Percentiles rank a stretch among this genome's conserved stretches.
Evolutionary conservation across 2,797 vertebrate genomes (phyloP).

Genomic region (Sebastes trivittatus): DNA sequence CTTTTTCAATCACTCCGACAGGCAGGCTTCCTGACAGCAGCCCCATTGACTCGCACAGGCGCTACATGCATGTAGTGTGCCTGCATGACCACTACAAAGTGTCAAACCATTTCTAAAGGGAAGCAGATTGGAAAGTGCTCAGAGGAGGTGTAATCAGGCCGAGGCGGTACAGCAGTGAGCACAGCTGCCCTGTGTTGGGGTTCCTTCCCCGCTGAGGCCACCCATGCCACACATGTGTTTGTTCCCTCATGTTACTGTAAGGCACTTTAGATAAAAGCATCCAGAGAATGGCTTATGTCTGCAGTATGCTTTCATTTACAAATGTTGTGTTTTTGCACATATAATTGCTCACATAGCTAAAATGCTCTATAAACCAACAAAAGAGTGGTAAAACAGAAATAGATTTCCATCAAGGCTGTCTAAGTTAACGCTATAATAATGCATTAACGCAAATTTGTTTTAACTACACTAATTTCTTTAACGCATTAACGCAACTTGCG

Average conservation of each 20-base stretch:
- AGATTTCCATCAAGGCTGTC: neutral
- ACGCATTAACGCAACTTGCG: too few relatives aligned
- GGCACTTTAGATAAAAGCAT: constrained; percentile 5
- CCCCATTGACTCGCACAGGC: constrained; percentile 44
- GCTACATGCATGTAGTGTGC: constrained; percentile 53
- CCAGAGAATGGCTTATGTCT: constrained; percentile 5
- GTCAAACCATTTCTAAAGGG: constrained; percentile 55
- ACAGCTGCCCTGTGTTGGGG: constrained; percentile 11
- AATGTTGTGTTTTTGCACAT: constrained; percentile 10
- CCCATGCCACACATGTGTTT: constrained; percentile 32
- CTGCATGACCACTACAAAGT: constrained; percentile 56
- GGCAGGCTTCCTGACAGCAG: constrained; percentile 58
- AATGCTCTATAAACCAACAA: neutral
- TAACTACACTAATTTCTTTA: too few relatives aligned
- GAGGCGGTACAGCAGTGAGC: constrained; percentile 18
- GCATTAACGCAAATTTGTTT: too few relatives aligned
- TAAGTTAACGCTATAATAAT: neutral
- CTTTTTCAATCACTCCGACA: constrained; percentile 73
- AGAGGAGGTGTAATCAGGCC: constrained; percentile 34
- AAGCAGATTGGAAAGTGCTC: constrained; percentile 44
- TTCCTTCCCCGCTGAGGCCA: constrained; percentile 31
- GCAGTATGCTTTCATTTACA: neutral
- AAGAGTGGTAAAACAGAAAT: neutral
- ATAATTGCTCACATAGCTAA: neutral
- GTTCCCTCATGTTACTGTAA: constrained; percentile 6